Base-by-base conservation (phyloP, 2,113 vertebrate genomes). In the Alethe diademata region DNA sequence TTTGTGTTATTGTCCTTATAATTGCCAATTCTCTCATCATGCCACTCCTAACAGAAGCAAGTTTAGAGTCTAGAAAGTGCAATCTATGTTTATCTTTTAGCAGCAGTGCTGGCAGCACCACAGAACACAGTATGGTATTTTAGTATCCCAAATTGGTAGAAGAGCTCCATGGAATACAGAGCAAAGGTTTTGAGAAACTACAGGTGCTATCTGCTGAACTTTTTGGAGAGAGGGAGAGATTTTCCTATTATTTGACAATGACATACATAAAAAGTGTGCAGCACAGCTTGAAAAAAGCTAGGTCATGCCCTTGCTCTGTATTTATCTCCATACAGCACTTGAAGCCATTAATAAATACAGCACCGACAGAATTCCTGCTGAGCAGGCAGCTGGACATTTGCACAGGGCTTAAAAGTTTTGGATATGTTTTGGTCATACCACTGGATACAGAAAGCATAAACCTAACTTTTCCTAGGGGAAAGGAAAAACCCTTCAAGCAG, bases 201-300 rank as follows among this genome's bases (percentile, higher is more conserved):
- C 19, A 51, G 28, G 16, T 62, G 12, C 42, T 74, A 24, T 48
- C 60, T 90, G 38, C 15, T 1, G 3, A 78, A 53, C 15, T 35
- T 88, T 84, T 42, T 78, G 58, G 50, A 92, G 19, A 81, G 47
- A 17, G 58, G n/a, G 83, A 78, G 81, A 73, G 58, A 69, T 78
- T 93, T 93, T 82, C 67, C 38, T 70, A 57, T 69, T 42, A 28
- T 87, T 81, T 84, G 83, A 93, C 88, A 96, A 88, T 67, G 87
- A 74, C 91, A 91, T 71, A 73, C 19, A 90, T 91, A 86, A 83
- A 95, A 95, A 47, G n/a, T 71, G 48, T 91, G 80, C 81, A 95
- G 93, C 61, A 65, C 83, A 92, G 90, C 90, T 86, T 85, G 80
- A 86, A 45, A 88, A 90, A 58, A 78, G 9, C 60, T 48, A 57